Base-by-base conservation (phyloP, 2,888 invertebrate genomes). In the Odontocolon sp. region DNA sequence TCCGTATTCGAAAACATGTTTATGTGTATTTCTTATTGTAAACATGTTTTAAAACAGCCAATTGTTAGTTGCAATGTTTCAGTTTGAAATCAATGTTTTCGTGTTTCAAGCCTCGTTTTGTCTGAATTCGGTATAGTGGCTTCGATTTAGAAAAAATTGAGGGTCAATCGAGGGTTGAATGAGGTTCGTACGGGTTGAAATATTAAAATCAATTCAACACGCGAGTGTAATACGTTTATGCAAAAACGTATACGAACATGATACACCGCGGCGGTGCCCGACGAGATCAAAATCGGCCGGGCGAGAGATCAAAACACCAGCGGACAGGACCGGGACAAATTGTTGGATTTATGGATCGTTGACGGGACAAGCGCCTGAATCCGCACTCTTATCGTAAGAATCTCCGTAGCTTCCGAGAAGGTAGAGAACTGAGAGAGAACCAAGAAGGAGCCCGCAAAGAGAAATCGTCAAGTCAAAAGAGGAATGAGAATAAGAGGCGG, bases 271-370 rank as follows among this genome's bases (percentile, higher is more conserved):
- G 73, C 57, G 70, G 70, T 75, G n/a, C n/a, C n/a, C 78, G 77
- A 75, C 68, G 75, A 79, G 82, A 79, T 74, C 78, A 61, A 76
- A 75, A 79, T 78, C 67, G 69, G 73, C 64, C 61, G 67, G 80
- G 63, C 84, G 80, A 82, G 85, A 88, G 89, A 89, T 89, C 86
- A 89, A 89, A 88, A 89, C 86, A 84, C 83, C 77, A 72, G 80
- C 80, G 83, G 88, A 87, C 87, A 83, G 82, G 67, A 70, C 79
- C 74, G 54, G 84, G 89, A 89, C 89, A 89, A 89, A 89, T 89
- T 89, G 87, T 84, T 85, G 85, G 85, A 89, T 89, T 89, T 89
- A 89, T 89, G 85, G 87, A 87, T 88, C 86, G 86, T 82, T 84
- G 86, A 87, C 81, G 85, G 84, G 83, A 84, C 85, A 83, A 84